A percentile compares a stretch with the other conserved stretches of the same genome.
phyloP scores from a whole-genome alignment of 2,888 invertebrate species.

The Nomada fucata region DNA sequence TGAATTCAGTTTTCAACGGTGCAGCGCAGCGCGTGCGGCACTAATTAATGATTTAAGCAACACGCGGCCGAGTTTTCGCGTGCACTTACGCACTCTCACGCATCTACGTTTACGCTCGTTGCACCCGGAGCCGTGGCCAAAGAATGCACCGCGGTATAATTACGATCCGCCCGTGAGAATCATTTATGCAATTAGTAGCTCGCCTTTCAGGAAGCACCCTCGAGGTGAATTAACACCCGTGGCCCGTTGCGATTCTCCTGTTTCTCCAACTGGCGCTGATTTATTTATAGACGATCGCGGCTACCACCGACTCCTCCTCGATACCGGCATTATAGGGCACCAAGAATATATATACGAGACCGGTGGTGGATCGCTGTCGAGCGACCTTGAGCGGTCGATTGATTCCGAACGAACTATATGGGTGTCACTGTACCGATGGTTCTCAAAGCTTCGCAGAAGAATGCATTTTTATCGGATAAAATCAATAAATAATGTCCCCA shows the following conservation, averaged over 20 bases:
- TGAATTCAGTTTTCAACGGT: constrained; percentile 41
- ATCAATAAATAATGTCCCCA: no score
- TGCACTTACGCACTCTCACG: constrained; percentile 55
- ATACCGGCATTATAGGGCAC: not conserved
- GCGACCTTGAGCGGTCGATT: no score
- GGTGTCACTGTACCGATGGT: no score
- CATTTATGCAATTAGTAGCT: constrained; percentile 55
- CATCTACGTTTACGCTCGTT: constrained; percentile 56
- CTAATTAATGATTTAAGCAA: constrained; percentile 65
- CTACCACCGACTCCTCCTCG: not conserved
- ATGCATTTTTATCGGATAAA: no score
- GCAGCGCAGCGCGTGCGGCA: constrained; percentile 59
- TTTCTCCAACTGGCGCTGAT: constrained; percentile 4
- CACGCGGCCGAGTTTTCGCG: constrained; percentile 45
- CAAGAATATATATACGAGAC: no score
- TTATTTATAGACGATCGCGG: constrained; percentile 9
- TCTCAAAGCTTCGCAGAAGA: no score
- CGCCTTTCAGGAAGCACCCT: constrained; percentile 47
- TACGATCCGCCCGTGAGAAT: constrained; percentile 58
- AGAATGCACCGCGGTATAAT: constrained; percentile 52
- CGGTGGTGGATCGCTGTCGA: no score
- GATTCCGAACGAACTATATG: no score
- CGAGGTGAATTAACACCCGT: constrained; percentile 16
- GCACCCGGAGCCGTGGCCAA: constrained; percentile 29
- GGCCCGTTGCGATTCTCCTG: constrained; percentile 9